Conservation (phyloP, 1,140 invertebrate species). For the Calliopsis andreniformis region DNA sequence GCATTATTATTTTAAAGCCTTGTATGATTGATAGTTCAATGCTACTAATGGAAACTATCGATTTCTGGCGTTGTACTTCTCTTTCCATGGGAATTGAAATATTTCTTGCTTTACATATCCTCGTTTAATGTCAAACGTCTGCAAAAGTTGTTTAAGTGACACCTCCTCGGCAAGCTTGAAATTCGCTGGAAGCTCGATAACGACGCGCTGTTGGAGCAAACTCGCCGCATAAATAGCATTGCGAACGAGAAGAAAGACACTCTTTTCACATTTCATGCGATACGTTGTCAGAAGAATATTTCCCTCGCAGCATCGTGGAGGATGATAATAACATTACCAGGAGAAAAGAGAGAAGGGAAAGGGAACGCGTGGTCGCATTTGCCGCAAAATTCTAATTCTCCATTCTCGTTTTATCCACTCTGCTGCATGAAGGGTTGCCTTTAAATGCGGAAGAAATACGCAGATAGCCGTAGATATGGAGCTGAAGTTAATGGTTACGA, state of each 20-base stretch:
- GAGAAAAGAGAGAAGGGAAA: background rate
- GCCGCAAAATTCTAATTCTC: slow-evolving; percentile 9
- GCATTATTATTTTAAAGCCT: too few relatives aligned
- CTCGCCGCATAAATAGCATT: background rate
- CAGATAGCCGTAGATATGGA: background rate
- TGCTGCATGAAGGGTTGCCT: background rate
- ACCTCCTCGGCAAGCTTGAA: background rate
- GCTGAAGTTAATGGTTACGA: background rate
- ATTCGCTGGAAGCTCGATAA: background rate
- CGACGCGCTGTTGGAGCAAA: background rate
- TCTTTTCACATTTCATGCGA: background rate
- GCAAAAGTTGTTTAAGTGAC: too few relatives aligned
- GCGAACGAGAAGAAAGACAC: background rate
- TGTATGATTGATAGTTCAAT: too few relatives aligned
- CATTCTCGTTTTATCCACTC: background rate
- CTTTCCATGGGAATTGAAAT: too few relatives aligned
- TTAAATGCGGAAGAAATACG: background rate
- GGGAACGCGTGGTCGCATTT: background rate
- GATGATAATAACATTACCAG: slow-evolving; percentile 28
- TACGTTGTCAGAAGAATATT: background rate
- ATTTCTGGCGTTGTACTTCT: too few relatives aligned
- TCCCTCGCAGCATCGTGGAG: background rate
- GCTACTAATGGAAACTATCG: too few relatives aligned
- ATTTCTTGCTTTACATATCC: too few relatives aligned
- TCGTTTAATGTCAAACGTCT: too few relatives aligned